A percentile compares a stretch with the other conserved stretches of the same genome.
Evolutionary conservation across 2,888 invertebrate genomes (phyloP).

Genomic region (Deroplatys truncata): DNA sequence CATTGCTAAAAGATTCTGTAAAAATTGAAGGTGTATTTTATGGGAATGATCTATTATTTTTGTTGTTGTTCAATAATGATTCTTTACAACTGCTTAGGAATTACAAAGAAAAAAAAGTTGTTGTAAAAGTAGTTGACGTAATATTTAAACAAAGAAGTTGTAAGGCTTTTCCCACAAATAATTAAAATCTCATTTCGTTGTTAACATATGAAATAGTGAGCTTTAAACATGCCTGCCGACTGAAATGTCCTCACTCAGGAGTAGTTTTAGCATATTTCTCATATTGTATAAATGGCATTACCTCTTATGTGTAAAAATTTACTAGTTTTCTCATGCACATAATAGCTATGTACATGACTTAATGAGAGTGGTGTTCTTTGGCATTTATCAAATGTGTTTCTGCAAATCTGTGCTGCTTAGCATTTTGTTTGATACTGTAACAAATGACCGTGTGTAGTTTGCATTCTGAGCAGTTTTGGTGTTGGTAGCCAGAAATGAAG

Average conservation of each 20-base stretch:
- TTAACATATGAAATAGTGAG: constrained; percentile 1
- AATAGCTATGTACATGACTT: neutral
- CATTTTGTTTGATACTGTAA: neutral
- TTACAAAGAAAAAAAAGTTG: neutral
- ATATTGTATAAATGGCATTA: neutral
- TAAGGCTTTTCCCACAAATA: neutral
- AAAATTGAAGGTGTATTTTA: constrained; percentile 26
- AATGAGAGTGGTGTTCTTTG: neutral
- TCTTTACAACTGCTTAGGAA: constrained; percentile 13
- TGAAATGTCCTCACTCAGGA: neutral
- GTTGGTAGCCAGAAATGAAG: neutral
- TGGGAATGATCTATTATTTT: constrained; percentile 24
- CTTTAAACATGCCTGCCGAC: constrained; percentile 11
- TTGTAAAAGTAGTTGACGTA: constrained; percentile 9
- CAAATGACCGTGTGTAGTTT: neutral
- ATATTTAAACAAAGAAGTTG: neutral
- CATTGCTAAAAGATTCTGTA: constrained; percentile 8
- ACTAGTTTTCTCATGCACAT: neutral
- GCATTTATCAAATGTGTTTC: neutral
- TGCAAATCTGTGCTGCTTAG: neutral
- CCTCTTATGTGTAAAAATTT: neutral
- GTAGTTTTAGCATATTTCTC: neutral
- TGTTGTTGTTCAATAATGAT: constrained; percentile 16
- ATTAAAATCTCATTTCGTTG: constrained; percentile 10
- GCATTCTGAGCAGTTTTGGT: neutral